These are phyloP conservation scores for Paradoxurus hermaphroditus DNA, from an alignment of 2,113 vertebrate genomes.

Conservation along the genomic window DNA sequence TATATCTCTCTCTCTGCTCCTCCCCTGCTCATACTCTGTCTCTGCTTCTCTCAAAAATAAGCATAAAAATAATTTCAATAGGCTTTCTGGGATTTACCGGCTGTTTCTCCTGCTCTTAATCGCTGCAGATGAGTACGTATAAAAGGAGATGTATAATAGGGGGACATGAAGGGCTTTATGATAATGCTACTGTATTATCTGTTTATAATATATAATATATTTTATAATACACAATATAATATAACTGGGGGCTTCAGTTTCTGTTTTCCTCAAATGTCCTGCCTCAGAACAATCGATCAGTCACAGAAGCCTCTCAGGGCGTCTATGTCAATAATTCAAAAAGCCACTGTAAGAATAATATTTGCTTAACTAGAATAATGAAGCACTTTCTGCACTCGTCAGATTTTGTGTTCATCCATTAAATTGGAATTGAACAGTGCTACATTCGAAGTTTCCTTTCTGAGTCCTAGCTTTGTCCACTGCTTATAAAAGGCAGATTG, in stretches of 20 bases:
- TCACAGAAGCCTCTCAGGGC: neutral
- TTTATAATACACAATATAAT: too few species aligned
- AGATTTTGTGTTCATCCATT: neutral
- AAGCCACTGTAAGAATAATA: neutral
- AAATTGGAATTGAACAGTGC: neutral
- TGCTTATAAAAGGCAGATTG: neutral
- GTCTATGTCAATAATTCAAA: neutral
- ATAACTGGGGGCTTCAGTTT: neutral
- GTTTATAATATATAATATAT: too few species aligned
- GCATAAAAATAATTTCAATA: too few species aligned
- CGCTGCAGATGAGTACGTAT: neutral
- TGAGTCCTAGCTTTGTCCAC: neutral
- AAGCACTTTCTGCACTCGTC: neutral
- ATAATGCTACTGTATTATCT: too few species aligned
- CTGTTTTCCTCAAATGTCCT: neutral
- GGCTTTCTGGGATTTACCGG: neutral
- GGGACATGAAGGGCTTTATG: neutral
- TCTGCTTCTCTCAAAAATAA: too few species aligned
- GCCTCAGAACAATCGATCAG: neutral
- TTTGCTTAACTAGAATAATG: neutral
- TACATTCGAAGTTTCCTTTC: neutral
- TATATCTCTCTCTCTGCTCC: too few species aligned
- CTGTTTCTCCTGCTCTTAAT: neutral
- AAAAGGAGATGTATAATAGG: neutral
- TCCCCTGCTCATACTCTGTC: too few species aligned